phyloP scores from a whole-genome alignment of 2,113 vertebrate species.

The Anser cygnoides region DNA sequence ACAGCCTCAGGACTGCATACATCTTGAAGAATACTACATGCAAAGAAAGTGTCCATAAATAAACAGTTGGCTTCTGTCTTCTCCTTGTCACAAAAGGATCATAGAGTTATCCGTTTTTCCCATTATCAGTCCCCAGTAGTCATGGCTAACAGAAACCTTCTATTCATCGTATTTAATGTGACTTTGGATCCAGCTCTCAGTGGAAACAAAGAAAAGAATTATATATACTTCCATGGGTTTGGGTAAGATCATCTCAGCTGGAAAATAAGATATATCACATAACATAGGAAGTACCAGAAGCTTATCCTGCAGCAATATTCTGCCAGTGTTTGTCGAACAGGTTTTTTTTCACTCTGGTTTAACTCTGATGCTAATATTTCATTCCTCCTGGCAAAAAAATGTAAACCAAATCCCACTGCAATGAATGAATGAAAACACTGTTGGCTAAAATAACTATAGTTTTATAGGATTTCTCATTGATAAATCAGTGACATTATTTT shows the following conservation, averaged over 20 bases:
- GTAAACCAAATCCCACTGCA: not conserved
- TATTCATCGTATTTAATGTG: conserved; percentile 39
- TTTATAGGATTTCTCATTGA: not conserved
- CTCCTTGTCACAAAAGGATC: not conserved
- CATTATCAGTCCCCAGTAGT: not conserved
- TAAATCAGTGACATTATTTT: conserved; percentile 6
- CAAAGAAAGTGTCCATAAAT: not conserved
- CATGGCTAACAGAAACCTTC: not conserved
- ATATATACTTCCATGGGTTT: conserved; percentile 20
- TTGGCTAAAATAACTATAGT: not conserved
- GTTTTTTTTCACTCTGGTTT: conserved; percentile 14
- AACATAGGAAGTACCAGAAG: conserved; percentile 20
- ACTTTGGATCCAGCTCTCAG: not conserved
- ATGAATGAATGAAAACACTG: not conserved
- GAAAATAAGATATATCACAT: conserved; percentile 43
- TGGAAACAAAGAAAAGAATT: conserved; percentile 49
- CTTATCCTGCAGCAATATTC: conserved; percentile 31
- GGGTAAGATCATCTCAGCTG: conserved; percentile 42
- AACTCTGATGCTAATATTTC: not conserved
- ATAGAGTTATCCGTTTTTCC: not conserved
- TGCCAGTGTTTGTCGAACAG: conserved; percentile 1
- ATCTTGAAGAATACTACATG: not conserved
- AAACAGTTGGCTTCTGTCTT: not conserved
- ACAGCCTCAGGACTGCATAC: not conserved
- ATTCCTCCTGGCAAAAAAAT: conserved; percentile 20